phyloP scores from a whole-genome alignment of 2,113 vertebrate species.

The Poeciliopsis retropinna region DNA sequence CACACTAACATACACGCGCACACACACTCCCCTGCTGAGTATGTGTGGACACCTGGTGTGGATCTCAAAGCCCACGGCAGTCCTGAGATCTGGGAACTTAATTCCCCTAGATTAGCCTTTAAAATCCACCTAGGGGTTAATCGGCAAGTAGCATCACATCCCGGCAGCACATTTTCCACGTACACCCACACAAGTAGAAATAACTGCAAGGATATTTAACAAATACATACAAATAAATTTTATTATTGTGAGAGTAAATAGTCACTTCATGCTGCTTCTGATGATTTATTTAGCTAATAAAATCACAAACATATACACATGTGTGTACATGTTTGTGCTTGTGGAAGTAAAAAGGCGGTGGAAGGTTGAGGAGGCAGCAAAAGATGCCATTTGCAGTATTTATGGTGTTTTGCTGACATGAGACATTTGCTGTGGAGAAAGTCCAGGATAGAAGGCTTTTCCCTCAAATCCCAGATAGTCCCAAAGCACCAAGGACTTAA shows the following conservation, averaged over 20 bases:
- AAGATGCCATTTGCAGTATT: conserved; percentile 65
- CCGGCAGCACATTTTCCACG: conserved; percentile 13
- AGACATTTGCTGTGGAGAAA: conserved; percentile 70
- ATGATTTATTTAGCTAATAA: conserved; percentile 4
- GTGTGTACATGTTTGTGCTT: not conserved
- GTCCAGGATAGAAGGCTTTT: conserved; percentile 78
- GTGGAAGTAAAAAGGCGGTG: conserved; percentile 41
- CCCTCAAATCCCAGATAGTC: conserved; percentile 74
- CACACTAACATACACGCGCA: conserved; percentile 26
- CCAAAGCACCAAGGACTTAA: conserved; percentile 69
- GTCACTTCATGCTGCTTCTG: not conserved
- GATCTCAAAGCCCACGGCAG: conserved; percentile 48
- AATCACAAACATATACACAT: not conserved
- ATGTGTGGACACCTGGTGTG: conserved; percentile 70
- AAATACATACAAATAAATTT: not conserved
- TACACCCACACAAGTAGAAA: conserved; percentile 20
- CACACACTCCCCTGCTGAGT: conserved; percentile 42
- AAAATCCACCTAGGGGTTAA: conserved; percentile 62
- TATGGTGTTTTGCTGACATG: conserved; percentile 72
- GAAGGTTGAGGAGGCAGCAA: conserved; percentile 31
- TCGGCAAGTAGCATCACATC: conserved; percentile 46
- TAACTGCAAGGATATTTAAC: not conserved
- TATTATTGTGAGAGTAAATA: not conserved
- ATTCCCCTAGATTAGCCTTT: conserved; percentile 61
- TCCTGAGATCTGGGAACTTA: conserved; percentile 55